Evolutionary conservation across 2,888 invertebrate species (phyloP), one percentile per base, ranked within the genome.

Genomic region (Tridacna crocea): DNA sequence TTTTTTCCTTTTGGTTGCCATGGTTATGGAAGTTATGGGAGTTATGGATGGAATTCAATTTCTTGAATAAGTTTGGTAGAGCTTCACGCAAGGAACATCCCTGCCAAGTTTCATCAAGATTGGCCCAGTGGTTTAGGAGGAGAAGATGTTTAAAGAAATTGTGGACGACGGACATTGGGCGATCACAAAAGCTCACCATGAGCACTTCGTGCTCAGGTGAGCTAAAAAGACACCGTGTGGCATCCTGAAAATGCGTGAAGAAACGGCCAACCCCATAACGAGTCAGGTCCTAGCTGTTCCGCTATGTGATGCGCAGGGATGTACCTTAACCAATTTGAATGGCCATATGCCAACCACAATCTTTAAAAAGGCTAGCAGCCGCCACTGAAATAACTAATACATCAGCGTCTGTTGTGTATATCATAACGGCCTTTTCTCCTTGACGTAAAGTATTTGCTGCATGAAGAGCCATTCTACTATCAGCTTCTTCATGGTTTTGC

Each of bases 401-500:
- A n/a, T 60, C 60, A 10, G 60, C n/a, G 22, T 60, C 60, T 60
- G 60, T 60, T n/a, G n/a, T n/a, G n/a, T n/a, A n/a, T n/a, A n/a
- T n/a, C n/a, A n/a, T n/a, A n/a, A n/a, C n/a, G n/a, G 10, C 13
- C 60, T 60, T 60, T 22, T 51, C 15, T 51, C 51, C 51, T 51
- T 51, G 51, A 15, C 51, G 51, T 13, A 51, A 51, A 51, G 60
- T n/a, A 22, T 60, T 60, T 60, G 55, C 36, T 6, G 73, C 80
- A 79, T 85, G 84, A 13, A 87, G 58, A 0, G 79, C 19, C 24
- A 87, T 70, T 12, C 85, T 27, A 1, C 80, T 81, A 66, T 87
- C 84, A 22, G 87, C 87, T 60, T 88, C 83, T 72, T 86, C 84
- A n/a, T 87, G 83, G 36, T n/a, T n/a, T 26, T 70, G 47, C 86